phyloP scores from a whole-genome alignment of 2,888 invertebrate species.

The Charanyca ferruginea region DNA sequence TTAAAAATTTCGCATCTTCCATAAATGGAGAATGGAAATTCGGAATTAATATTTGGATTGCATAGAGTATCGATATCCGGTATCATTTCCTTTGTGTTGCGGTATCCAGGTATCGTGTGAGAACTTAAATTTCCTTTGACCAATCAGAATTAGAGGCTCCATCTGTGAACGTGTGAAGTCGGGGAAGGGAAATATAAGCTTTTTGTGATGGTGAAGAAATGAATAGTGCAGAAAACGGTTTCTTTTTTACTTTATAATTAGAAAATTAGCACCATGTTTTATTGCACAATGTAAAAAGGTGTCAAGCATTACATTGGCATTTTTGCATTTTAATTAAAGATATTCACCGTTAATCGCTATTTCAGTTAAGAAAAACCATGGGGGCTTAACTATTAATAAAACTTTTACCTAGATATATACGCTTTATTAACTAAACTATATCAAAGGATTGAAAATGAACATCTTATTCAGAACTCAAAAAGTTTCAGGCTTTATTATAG shows the following conservation, averaged over 20 bases:
- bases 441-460: too few relatives aligned
- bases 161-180: slow-evolving; percentile 28
- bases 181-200: slow-evolving; percentile 16
- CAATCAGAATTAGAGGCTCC: slow-evolving; percentile 73
- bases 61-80: slow-evolving; percentile 62
- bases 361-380: too few relatives aligned
- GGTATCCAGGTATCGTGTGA: slow-evolving; percentile 58
- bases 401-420: too few relatives aligned
- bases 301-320: too few relatives aligned
- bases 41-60: slow-evolving; percentile 80
- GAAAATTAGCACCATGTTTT: neutral
- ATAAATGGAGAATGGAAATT: slow-evolving; percentile 74
- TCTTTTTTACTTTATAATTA: neutral
- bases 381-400: too few relatives aligned
- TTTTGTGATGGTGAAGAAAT: slow-evolving; percentile 23
- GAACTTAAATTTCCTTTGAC: slow-evolving; percentile 78
- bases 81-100: slow-evolving; percentile 72
- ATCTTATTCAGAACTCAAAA: neutral
- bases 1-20: slow-evolving; percentile 63
- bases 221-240: neutral
- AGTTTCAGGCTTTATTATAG: neutral
- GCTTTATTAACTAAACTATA: too few relatives aligned
- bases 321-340: too few relatives aligned
- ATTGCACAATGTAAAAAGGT: too few relatives aligned
- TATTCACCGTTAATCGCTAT: too few relatives aligned